A percentile compares a stretch with the other conserved stretches of the same genome.
These are phyloP conservation scores for Bucco capensis DNA, from an alignment of 2,113 vertebrate genomes.

Conservation along the genomic window DNA sequence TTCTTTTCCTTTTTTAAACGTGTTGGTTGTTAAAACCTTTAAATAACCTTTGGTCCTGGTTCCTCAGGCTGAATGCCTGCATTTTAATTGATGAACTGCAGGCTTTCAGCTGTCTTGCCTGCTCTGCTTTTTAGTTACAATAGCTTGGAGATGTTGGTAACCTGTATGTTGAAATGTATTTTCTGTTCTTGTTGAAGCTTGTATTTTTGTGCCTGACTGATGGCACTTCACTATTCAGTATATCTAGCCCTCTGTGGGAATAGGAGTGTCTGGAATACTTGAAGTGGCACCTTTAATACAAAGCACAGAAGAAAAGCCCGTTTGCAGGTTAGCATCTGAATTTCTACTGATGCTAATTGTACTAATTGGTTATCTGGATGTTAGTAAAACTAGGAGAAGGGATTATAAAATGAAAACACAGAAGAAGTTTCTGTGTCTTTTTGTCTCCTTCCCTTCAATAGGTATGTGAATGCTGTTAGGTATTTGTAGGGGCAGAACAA, in stretches of 20 bases:
- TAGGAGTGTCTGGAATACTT: not conserved
- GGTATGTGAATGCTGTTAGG: not conserved
- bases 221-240: not conserved
- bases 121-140: not conserved
- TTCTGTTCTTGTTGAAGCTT: not conserved
- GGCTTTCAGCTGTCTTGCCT: not conserved
- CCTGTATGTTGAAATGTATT: not conserved
- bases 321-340: not conserved
- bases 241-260: not conserved
- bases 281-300: not conserved
- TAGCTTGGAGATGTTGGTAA: not conserved
- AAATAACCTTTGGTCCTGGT: not conserved
- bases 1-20: not conserved
- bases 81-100: constrained; percentile 41
- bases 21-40: not conserved
- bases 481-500: not conserved
- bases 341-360: not conserved
- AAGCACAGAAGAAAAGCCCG: not conserved
- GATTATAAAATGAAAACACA: not conserved
- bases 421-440: not conserved
- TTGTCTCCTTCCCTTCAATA: not conserved
- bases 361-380: not conserved
- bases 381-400: not conserved
- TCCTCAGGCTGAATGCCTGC: not conserved
- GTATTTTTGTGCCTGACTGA: not conserved